Percentiles rank a stretch among this genome's conserved stretches.
Conservation (phyloP, 1,140 invertebrate genomes). For the Mya arenaria region DNA sequence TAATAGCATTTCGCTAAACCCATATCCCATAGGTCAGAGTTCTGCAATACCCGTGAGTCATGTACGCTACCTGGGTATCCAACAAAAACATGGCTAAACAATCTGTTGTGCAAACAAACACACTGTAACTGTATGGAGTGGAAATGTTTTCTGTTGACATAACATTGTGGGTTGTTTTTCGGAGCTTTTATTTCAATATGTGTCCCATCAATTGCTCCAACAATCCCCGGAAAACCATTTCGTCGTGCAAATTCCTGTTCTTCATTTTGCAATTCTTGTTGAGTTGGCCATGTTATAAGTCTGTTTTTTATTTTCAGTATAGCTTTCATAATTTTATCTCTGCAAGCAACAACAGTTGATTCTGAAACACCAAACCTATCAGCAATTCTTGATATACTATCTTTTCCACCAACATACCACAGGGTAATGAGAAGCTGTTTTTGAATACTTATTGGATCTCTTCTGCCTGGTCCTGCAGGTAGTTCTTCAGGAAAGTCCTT, state of each 20-base stretch:
- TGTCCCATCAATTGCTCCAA: conserved; percentile 61
- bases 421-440: neutral
- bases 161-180: conserved; percentile 67
- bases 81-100: conserved; percentile 66
- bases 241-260: neutral
- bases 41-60: conserved; percentile 69
- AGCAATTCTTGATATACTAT: neutral
- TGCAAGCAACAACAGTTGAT: neutral
- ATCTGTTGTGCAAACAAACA: conserved; percentile 58
- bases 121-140: conserved; percentile 72
- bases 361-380: neutral
- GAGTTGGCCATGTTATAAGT: conserved; percentile 8
- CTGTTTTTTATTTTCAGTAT: neutral
- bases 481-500: neutral
- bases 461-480: neutral
- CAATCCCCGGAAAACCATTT: conserved; percentile 51
- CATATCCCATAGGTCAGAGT: conserved; percentile 34
- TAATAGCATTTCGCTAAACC: conserved; percentile 56
- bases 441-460: neutral
- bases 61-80: conserved; percentile 69
- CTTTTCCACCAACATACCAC: neutral
- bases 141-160: conserved; percentile 74
- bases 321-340: neutral
- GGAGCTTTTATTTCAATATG: conserved; percentile 60
- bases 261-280: neutral